phyloP scores from a whole-genome alignment of 2,113 vertebrate species.

The Bufo bufo region DNA sequence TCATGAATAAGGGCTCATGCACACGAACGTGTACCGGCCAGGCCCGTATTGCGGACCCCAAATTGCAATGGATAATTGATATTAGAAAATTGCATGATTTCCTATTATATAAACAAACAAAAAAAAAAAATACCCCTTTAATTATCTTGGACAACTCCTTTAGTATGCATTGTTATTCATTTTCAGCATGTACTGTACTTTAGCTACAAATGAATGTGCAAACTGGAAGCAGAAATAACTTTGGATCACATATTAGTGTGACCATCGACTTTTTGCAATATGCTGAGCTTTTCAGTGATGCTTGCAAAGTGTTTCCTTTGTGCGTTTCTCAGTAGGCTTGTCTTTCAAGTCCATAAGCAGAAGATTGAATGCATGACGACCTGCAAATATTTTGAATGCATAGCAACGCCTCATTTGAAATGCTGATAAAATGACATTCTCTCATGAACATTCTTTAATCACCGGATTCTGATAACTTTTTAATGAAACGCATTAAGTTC shows the following conservation, averaged over 20 bases:
- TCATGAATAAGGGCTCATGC: not conserved
- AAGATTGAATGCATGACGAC: constrained; percentile 41
- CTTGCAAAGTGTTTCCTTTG: constrained; percentile 1
- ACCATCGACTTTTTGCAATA: constrained; percentile 1
- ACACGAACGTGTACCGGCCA: too few species aligned
- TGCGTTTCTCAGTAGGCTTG: constrained; percentile 49
- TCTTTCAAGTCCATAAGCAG: constrained; percentile 61
- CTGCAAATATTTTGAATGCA: constrained; percentile 74
- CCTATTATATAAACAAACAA: too few species aligned
- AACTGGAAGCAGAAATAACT: not conserved
- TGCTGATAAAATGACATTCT: constrained; percentile 56
- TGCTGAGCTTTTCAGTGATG: constrained; percentile 13
- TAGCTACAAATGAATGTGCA: not conserved
- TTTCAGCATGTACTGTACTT: not conserved
- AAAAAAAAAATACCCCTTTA: too few species aligned
- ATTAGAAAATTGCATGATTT: too few species aligned
- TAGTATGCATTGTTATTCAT: not conserved
- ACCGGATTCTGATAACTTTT: constrained; percentile 34
- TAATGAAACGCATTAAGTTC: constrained; percentile 9
- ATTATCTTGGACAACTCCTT: too few species aligned
- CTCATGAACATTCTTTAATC: constrained; percentile 59
- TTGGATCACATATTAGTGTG: not conserved
- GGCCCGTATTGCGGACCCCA: too few species aligned
- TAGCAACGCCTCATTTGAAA: constrained; percentile 67
- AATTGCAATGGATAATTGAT: too few species aligned